Evolutionary conservation across 2,113 vertebrate species (phyloP), one percentile per base, ranked within the genome.

Genomic region (Alectura lathami): DNA sequence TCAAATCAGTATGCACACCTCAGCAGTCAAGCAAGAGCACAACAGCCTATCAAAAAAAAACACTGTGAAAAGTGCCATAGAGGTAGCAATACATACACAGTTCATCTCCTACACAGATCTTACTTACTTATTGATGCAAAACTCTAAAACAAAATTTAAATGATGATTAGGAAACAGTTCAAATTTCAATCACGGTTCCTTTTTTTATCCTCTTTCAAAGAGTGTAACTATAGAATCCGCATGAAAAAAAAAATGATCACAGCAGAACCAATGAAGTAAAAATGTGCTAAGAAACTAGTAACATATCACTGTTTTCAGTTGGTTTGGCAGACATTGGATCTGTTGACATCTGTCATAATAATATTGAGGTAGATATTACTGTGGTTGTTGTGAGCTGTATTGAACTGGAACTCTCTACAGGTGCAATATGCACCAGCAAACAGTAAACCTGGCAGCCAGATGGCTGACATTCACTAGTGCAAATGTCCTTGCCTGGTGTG

Each of bases 361-460:
- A 20, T 8, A 2, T 22, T 22, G 9, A 77, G 15, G 3, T 8
- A 73, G 30, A 69, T 47, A 51, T 91, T n/a, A 21, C 8, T 26
- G 18, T 7, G 30, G 7, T 4, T 78, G 4, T 12, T 62, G 11
- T 2, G 1, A 13, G 3, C 11, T 47, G 11, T 8, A 9, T 1
- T 20, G 36, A 42, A 18, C 16, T 47, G 6, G 24, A 73, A 32
- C 12, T 45, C 9, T 22, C 1, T 2, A 16, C 16, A 47, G 13
- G 38, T 8, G 17, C 2, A 51, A 18, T 17, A 43, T 47, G 17
- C 9, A 14, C 5, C 13, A 62, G 11, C 6, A 40, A 13, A 43
- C 8, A 67, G 8, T 7, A 59, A 53, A 72, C 17, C 4, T 45
- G n/a, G 11, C 9, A 29, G 15, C 14, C 47, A 18, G 5, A 67